These are phyloP conservation scores for Yponomeuta sedellus DNA, from an alignment of 2,888 invertebrate species.

Conservation along the genomic window DNA sequence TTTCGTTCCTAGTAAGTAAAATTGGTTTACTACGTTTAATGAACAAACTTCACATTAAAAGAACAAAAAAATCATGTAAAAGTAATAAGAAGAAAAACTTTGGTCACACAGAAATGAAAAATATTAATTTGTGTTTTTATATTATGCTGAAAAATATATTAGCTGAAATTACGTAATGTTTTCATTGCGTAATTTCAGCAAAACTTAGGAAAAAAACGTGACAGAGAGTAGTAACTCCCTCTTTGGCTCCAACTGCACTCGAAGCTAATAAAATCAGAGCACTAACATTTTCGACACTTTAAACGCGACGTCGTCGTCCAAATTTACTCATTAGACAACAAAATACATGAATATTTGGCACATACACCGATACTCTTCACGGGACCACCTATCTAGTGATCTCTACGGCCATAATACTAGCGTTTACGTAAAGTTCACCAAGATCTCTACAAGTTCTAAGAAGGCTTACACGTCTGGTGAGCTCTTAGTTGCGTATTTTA, in stretches of 20 bases:
- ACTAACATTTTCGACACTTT: background rate
- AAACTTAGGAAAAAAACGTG: background rate
- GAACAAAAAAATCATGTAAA: too few species aligned
- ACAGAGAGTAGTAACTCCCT: background rate
- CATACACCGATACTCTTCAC: background rate
- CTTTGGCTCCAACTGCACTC: background rate
- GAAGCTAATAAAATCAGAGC: background rate
- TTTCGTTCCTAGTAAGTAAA: too few species aligned
- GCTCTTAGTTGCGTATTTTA: background rate
- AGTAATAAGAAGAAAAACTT: too few species aligned
- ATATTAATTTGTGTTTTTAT: too few species aligned
- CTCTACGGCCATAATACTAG: background rate
- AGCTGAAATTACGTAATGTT: too few species aligned
- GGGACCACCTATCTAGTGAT: background rate
- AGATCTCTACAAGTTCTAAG: background rate
- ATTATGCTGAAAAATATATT: too few species aligned
- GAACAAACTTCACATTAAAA: too few species aligned
- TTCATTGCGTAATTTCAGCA: too few species aligned
- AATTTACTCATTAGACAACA: slow-evolving; percentile 2
- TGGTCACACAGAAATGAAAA: too few species aligned
- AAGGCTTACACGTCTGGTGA: background rate
- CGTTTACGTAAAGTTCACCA: background rate
- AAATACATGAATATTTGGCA: slow-evolving; percentile 1
- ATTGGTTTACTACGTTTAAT: too few species aligned
- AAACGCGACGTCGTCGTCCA: background rate